A percentile compares a stretch with the other conserved stretches of the same genome.
Conservation (phyloP, 2,888 invertebrate genomes). For the Heliconius cydno region DNA sequence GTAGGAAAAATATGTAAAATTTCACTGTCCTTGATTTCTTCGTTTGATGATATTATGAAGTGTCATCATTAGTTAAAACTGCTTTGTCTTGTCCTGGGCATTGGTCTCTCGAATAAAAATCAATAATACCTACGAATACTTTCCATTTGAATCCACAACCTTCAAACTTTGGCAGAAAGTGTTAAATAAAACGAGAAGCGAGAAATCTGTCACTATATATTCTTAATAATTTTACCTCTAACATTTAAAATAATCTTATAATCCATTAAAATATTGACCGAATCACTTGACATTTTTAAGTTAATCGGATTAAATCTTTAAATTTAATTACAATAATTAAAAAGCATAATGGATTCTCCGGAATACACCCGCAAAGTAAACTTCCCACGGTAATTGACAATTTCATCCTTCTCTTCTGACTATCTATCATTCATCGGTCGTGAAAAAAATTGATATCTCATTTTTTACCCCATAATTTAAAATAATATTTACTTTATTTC, state of each 20-base stretch:
- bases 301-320: neutral
- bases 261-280: neutral
- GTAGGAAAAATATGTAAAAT: too few species aligned
- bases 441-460: slow-evolving; percentile 7
- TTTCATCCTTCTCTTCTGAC: slow-evolving; percentile 13
- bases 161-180: too few species aligned
- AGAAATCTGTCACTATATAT: neutral
- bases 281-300: neutral
- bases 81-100: too few species aligned
- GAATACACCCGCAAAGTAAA: slow-evolving; percentile 7
- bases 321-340: slow-evolving; percentile 19
- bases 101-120: too few species aligned
- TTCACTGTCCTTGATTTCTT: too few species aligned
- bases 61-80: too few species aligned
- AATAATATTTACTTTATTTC: slow-evolving; percentile 3
- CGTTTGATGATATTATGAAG: too few species aligned
- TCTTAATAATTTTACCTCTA: neutral
- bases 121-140: too few species aligned
- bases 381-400: slow-evolving; percentile 23
- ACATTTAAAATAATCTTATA: neutral
- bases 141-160: too few species aligned
- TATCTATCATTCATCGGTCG: slow-evolving; percentile 20
- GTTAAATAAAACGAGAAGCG: too few species aligned
- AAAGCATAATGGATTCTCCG: neutral
- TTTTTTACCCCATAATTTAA: slow-evolving; percentile 14